phyloP scores from a whole-genome alignment of 2,113 vertebrate species.

The Tautogolabrus adspersus region DNA sequence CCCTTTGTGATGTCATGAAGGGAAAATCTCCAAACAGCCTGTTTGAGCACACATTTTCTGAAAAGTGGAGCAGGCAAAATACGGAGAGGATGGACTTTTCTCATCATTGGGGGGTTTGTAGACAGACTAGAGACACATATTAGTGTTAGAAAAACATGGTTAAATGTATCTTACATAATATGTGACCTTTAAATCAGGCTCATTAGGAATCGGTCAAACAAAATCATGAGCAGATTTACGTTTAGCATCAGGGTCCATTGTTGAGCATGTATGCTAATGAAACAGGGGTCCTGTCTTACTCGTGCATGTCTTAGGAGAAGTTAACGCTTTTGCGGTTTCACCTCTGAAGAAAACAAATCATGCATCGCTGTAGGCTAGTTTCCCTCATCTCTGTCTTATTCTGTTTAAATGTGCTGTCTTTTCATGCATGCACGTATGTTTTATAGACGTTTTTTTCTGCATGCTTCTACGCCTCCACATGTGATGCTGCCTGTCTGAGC shows the following conservation, averaged over 20 bases:
- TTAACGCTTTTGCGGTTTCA: slow-evolving; percentile 62
- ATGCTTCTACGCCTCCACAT: background rate
- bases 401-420: slow-evolving; percentile 5
- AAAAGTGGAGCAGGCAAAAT: too few relatives aligned
- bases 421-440: slow-evolving; percentile 22
- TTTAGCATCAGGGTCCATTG: slow-evolving; percentile 59
- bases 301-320: slow-evolving; percentile 77
- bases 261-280: slow-evolving; percentile 77
- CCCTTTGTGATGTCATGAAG: too few relatives aligned
- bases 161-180: too few relatives aligned
- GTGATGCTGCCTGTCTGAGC: background rate
- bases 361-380: slow-evolving; percentile 30
- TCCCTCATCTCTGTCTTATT: slow-evolving; percentile 37
- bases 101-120: too few relatives aligned
- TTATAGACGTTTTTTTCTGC: background rate
- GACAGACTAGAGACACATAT: too few relatives aligned
- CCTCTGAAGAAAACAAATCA: slow-evolving; percentile 67
- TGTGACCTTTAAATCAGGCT: slow-evolving; percentile 30
- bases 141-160: too few relatives aligned
- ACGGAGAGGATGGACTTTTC: too few relatives aligned
- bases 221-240: slow-evolving; percentile 64
- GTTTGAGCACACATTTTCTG: too few relatives aligned
- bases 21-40: too few relatives aligned
- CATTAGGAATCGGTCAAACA: slow-evolving; percentile 12
- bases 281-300: slow-evolving; percentile 63